Evolutionary conservation across 2,797 vertebrate species (phyloP).

Genomic region (Coilia nasus): DNA sequence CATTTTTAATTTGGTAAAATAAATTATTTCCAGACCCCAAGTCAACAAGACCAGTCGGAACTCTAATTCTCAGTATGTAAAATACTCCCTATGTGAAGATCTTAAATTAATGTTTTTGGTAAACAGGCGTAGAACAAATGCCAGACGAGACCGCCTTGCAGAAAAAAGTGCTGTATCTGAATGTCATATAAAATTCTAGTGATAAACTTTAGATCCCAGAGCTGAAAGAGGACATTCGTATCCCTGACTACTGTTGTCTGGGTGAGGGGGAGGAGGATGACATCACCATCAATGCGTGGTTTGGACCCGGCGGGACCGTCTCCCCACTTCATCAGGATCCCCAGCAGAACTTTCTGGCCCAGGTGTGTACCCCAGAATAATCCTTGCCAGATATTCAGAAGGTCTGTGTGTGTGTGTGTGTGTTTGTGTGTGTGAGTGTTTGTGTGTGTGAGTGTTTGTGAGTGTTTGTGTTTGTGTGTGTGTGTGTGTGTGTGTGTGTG

Average conservation of each 20-base stretch:
- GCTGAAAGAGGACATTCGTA: constrained; percentile 88
- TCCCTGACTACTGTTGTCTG: constrained; percentile 96
- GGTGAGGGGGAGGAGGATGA: constrained; percentile 89
- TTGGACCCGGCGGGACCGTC: constrained; percentile 88
- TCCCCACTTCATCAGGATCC: constrained; percentile 98
- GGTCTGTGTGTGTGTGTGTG: neutral
- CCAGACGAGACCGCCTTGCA: neutral
- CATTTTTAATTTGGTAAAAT: neutral
- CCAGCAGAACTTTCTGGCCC: constrained; percentile 93
- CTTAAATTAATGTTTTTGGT: neutral
- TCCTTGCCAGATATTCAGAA: neutral
- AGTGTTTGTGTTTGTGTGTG: neutral
- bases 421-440: neutral
- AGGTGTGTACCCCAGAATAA: constrained; percentile 72
- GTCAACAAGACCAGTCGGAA: no score
- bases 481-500: constrained; percentile 12
- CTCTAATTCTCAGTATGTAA: no score
- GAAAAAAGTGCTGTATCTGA: constrained; percentile 6
- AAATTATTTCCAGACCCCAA: neutral
- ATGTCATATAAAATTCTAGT: neutral
- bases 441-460: neutral
- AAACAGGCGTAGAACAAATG: no score
- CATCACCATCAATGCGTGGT: constrained; percentile 96
- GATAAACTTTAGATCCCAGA: constrained; percentile 82
- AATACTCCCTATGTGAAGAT: constrained; percentile 7